Evolutionary conservation across 2,888 invertebrate species (phyloP).

Genomic region (Pammene aurita): DNA sequence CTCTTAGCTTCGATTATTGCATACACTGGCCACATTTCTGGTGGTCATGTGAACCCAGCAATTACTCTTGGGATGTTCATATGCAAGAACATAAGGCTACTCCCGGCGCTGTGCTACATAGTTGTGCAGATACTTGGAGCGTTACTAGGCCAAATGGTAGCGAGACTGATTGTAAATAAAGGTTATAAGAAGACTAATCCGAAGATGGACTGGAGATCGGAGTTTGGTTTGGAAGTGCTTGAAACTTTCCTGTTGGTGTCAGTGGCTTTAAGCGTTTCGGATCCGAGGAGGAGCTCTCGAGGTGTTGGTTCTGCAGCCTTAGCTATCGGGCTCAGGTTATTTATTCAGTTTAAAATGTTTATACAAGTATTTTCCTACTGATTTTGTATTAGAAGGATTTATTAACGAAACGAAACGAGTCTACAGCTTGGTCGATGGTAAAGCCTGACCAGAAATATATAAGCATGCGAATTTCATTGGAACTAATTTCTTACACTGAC

Average conservation of each 20-base stretch:
- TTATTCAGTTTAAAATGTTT: not conserved
- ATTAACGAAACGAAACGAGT: too few relatives aligned
- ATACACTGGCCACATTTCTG: slow-evolving; percentile 41
- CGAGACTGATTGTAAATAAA: not conserved
- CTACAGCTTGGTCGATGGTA: too few relatives aligned
- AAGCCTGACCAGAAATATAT: too few relatives aligned
- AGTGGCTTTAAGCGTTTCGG: slow-evolving; percentile 39
- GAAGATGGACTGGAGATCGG: not conserved
- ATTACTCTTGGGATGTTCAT: slow-evolving; percentile 51
- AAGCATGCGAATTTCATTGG: too few relatives aligned
- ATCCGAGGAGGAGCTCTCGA: not conserved
- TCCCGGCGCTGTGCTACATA: slow-evolving; percentile 53
- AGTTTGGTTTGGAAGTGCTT: slow-evolving; percentile 47
- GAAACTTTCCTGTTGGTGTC: slow-evolving; percentile 52
- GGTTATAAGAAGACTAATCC: not conserved
- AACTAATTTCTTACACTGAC: too few relatives aligned
- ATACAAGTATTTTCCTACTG: too few relatives aligned
- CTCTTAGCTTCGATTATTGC: slow-evolving; percentile 11
- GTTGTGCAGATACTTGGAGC: slow-evolving; percentile 49
- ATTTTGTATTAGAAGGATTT: too few relatives aligned
- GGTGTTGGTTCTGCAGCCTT: slow-evolving; percentile 45
- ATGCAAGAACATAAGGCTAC: slow-evolving; percentile 50
- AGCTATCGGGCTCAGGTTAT: slow-evolving; percentile 50
- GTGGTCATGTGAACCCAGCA: slow-evolving; percentile 56
- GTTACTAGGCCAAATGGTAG: slow-evolving; percentile 47